Percentiles rank a stretch among this genome's conserved stretches.
phyloP scores from a whole-genome alignment of 2,113 vertebrate genomes.

The Crotalus viridis region DNA sequence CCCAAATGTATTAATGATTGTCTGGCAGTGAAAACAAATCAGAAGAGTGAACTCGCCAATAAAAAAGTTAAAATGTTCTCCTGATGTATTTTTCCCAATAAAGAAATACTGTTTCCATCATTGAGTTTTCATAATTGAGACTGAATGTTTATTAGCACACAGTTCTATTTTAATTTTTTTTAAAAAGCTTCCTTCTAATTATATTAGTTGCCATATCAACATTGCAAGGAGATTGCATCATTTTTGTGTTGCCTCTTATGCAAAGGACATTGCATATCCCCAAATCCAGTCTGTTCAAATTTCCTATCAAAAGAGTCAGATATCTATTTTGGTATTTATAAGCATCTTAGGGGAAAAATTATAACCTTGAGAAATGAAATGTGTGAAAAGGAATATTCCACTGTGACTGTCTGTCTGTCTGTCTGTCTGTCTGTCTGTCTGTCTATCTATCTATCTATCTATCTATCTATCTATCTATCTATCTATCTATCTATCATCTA shows the following conservation, averaged over 20 bases:
- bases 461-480: too few relatives aligned
- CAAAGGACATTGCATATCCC: constrained; percentile 5
- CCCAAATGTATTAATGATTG: constrained; percentile 23
- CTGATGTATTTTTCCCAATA: not conserved
- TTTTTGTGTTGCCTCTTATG: constrained; percentile 26
- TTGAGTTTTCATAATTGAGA: not conserved
- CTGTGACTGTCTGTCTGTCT: not conserved
- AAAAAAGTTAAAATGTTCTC: not conserved
- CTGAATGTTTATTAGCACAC: constrained; percentile 22
- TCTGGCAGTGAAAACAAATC: constrained; percentile 1
- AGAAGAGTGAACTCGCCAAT: constrained; percentile 9
- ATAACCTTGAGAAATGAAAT: not conserved
- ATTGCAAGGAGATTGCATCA: constrained; percentile 9
- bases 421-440: not conserved
- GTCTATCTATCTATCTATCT: too few relatives aligned
- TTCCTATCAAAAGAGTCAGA: constrained; percentile 11
- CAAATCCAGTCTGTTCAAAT: constrained; percentile 15
- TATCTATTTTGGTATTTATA: constrained; percentile 35
- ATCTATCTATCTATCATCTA: not conserved
- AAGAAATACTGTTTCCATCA: not conserved
- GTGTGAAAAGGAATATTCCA: constrained; percentile 8
- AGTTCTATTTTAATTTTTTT: not conserved
- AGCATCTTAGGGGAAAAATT: constrained; percentile 1
- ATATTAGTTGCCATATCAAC: constrained; percentile 8
- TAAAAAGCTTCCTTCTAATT: constrained; percentile 22